These are phyloP conservation scores for Zaprionus ornatus DNA, from an alignment of 1,140 invertebrate genomes.

Conservation along the genomic window DNA sequence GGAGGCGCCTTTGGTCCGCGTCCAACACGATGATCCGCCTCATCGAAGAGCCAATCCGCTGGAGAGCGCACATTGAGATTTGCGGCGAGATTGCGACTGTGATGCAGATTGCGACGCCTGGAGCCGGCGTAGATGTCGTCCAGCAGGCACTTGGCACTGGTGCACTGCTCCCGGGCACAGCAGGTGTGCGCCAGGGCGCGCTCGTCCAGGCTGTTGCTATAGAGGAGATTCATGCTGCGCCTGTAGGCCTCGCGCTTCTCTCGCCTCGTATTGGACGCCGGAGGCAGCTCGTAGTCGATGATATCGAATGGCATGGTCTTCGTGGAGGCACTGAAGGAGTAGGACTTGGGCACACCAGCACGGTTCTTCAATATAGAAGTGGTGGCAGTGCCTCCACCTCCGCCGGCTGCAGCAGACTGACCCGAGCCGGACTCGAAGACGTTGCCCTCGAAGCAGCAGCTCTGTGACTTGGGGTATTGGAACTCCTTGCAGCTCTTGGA, in stretches of 20 bases:
- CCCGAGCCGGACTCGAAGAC: slow-evolving; percentile 57
- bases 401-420: slow-evolving; percentile 16
- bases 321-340: slow-evolving; percentile 77
- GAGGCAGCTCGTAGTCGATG: slow-evolving; percentile 80
- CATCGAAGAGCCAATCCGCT: slow-evolving; percentile 72
- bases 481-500: slow-evolving; percentile 83
- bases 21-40: slow-evolving; percentile 51
- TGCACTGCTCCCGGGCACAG: slow-evolving; percentile 78
- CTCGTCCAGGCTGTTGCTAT: slow-evolving; percentile 74
- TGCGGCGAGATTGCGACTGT: slow-evolving; percentile 18
- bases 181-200: slow-evolving; percentile 58
- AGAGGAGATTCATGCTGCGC: slow-evolving; percentile 67
- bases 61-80: slow-evolving; percentile 36
- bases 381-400: slow-evolving; percentile 2
- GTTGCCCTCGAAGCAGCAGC: slow-evolving; percentile 80
- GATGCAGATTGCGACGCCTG: slow-evolving; percentile 52
- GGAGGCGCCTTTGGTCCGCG: neutral
- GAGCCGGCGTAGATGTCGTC: slow-evolving; percentile 76
- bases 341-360: slow-evolving; percentile 78
- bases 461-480: slow-evolving; percentile 81
- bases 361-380: slow-evolving; percentile 78
- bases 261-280: slow-evolving; percentile 58
- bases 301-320: slow-evolving; percentile 82
- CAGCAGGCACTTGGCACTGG: slow-evolving; percentile 76
- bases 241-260: slow-evolving; percentile 77